phyloP scores from a whole-genome alignment of 2,888 invertebrate species.

The Xanthostigma xanthostigma region DNA sequence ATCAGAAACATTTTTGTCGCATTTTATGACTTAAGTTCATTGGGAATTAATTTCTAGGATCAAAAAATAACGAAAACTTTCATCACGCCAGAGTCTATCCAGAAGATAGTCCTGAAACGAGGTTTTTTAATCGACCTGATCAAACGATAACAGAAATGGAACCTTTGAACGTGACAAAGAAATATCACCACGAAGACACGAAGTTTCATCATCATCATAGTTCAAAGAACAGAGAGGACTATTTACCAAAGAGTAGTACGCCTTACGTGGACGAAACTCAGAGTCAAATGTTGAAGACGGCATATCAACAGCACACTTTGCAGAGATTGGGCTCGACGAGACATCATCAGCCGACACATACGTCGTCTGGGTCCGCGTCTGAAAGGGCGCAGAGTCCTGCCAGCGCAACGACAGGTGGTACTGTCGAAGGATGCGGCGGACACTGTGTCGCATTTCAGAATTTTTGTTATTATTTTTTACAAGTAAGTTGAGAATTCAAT shows the following conservation, averaged over 20 bases:
- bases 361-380: conserved; percentile 8
- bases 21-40: no score
- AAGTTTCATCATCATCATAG: no score
- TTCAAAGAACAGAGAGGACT: no score
- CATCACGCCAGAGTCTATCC: conserved; percentile 1
- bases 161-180: neutral
- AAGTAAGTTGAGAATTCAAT: conserved; percentile 28
- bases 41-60: no score
- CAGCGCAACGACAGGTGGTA: conserved; percentile 31
- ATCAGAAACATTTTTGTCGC: no score
- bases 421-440: conserved; percentile 51
- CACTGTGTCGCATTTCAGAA: conserved; percentile 55
- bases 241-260: no score
- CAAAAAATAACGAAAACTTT: neutral
- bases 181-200: no score
- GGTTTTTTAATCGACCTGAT: conserved; percentile 1
- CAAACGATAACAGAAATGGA: neutral
- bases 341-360: neutral
- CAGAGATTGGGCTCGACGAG: conserved; percentile 8
- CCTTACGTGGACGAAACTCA: conserved; percentile 6
- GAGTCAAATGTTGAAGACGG: conserved; percentile 2
- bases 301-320: conserved; percentile 3
- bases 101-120: conserved; percentile 1
- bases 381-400: conserved; percentile 25
- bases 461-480: conserved; percentile 54